Percentiles rank a stretch among this genome's conserved stretches.
These are phyloP conservation scores for Latrodectus elegans DNA, from an alignment of 2,888 invertebrate genomes.

Conservation along the genomic window DNA sequence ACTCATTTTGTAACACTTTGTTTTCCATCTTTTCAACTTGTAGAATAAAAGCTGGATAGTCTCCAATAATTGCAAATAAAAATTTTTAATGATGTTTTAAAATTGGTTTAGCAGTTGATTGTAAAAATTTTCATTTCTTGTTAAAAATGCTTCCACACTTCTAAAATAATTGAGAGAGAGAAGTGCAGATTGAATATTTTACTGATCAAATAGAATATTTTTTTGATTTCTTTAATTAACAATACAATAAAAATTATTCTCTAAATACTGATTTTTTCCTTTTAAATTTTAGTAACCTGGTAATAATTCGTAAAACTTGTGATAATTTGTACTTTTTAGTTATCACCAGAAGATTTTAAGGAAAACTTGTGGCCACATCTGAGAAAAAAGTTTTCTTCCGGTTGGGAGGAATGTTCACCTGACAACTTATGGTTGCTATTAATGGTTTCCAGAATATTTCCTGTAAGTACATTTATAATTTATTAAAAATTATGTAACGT, in stretches of 20 bases:
- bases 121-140: too few species aligned
- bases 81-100: too few species aligned
- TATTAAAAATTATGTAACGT: neutral
- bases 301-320: neutral
- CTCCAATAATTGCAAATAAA: too few species aligned
- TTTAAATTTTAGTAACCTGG: neutral
- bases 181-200: too few species aligned
- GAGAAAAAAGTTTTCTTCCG: conserved; percentile 31
- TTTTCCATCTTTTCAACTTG: too few species aligned
- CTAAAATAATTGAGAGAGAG: too few species aligned
- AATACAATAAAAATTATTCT: neutral
- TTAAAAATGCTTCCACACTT: too few species aligned
- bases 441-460: conserved; percentile 32
- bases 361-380: conserved; percentile 41
- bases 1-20: too few species aligned
- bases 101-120: too few species aligned
- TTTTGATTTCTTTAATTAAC: neutral
- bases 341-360: conserved; percentile 35
- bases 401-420: conserved; percentile 43
- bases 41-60: too few species aligned
- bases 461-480: conserved; percentile 39
- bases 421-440: conserved; percentile 54
- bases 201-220: neutral
- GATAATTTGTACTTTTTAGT: conserved; percentile 21
- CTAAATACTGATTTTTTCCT: neutral